Evolutionary conservation across 1,140 invertebrate genomes (phyloP), one percentile per base, ranked within the genome.

Genomic region (Bilobella aurantiaca): DNA sequence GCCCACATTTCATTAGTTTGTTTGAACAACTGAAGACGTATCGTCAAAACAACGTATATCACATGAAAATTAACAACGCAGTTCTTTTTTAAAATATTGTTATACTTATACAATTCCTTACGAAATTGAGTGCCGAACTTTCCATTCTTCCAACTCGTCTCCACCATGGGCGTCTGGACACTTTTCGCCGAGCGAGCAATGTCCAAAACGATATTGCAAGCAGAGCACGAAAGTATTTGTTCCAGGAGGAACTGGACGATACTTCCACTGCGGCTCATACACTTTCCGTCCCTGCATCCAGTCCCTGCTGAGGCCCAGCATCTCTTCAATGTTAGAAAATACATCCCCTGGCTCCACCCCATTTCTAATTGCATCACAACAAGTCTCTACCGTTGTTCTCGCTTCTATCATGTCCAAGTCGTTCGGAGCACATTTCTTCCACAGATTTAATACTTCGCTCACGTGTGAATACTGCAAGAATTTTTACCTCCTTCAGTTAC

Each of bases 91-190:
- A n/a, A n/a, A n/a, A n/a, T n/a, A 8, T 46, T 27, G 2, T n/a
- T 23, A 62, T 12, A 37, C 14, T 47, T 8, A 46, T 62, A 28
- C n/a, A 59, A 37, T 79, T 71, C 78, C 75, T 70, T 78, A 77
- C 31, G 85, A 76, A 73, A 86, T 86, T 68, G 85, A 82, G 74
- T 86, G 87, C 58, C 87, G 78, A 71, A 87, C 83, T 72, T 84
- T 82, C 88, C 88, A 90, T 78, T 90, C 87, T 14, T 80, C 77
- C 8, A 89, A 75, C 75, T 90, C 88, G 59, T 85, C 84, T 61
- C 80, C 74, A 18, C 86, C 85, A 74, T 90, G 88, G 2, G 88
- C 88, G 56, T 70, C 71, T 1, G 71, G 66, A 63, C 71, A 73
- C 46, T 68, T 68, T 64, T 69, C 62, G 12, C 65, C 66, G 3